Evolutionary conservation across 2,888 invertebrate species (phyloP).

Genomic region (Agrotis segetum): DNA sequence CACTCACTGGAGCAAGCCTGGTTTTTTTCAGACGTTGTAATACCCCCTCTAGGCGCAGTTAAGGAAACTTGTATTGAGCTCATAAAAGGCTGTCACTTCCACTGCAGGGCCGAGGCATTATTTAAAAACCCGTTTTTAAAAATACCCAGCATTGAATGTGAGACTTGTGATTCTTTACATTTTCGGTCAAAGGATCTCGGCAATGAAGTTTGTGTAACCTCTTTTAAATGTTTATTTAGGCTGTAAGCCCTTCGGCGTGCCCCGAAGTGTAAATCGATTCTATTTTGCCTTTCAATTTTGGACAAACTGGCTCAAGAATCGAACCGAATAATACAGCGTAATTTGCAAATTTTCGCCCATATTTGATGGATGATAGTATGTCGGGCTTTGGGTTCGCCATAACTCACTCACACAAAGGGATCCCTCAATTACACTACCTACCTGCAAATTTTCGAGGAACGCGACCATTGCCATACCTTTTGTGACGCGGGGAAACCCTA

Average conservation of each 20-base stretch:
- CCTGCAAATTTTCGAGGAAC: slow-evolving; percentile 30
- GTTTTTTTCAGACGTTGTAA: too few relatives aligned
- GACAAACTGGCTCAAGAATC: too few relatives aligned
- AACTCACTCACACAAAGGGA: slow-evolving; percentile 27
- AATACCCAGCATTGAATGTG: neutral
- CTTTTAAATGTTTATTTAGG: neutral
- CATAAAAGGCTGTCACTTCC: too few relatives aligned
- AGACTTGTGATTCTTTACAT: neutral
- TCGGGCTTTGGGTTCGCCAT: slow-evolving; percentile 8
- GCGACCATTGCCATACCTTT: slow-evolving; percentile 19
- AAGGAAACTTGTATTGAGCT: too few relatives aligned
- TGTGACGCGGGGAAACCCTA: slow-evolving; percentile 11
- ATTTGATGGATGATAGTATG: slow-evolving; percentile 11
- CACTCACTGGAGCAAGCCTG: too few relatives aligned
- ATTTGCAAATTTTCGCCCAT: neutral
- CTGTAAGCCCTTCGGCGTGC: neutral
- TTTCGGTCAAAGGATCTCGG: neutral
- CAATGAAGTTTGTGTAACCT: slow-evolving; percentile 1
- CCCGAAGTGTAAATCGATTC: neutral
- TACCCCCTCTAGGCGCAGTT: too few relatives aligned
- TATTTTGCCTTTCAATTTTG: neutral
- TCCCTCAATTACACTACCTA: slow-evolving; percentile 15
- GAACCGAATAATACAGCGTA: neutral
- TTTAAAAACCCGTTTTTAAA: too few relatives aligned
- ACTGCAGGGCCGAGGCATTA: too few relatives aligned